phyloP scores from a whole-genome alignment of 2,888 invertebrate species.

The Zaprionus lineosus region DNA sequence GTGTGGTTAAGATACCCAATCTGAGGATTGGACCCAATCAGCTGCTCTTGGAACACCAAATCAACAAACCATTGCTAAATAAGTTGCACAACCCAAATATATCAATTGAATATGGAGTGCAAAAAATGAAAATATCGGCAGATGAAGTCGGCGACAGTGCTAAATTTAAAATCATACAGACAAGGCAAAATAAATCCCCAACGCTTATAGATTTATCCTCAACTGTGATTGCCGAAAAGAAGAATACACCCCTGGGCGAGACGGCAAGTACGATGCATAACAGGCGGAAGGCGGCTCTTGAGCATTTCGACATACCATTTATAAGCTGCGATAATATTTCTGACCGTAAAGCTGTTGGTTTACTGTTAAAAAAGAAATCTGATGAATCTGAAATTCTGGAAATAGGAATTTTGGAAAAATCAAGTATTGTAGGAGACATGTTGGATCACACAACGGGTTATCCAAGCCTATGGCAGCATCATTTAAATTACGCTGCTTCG shows the following conservation, averaged over 20 bases:
- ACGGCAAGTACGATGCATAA: conserved; percentile 41
- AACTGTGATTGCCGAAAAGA: conserved; percentile 58
- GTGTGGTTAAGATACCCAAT: conserved; percentile 58
- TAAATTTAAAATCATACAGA: conserved; percentile 15
- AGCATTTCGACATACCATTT: conserved; percentile 60
- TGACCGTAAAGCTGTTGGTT: not conserved
- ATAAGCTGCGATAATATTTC: conserved; percentile 49
- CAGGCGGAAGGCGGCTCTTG: conserved; percentile 2
- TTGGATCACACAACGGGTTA: conserved; percentile 49
- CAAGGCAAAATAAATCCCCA: not conserved
- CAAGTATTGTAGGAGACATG: conserved; percentile 47
- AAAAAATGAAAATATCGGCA: conserved; percentile 26
- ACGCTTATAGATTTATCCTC: conserved; percentile 73
- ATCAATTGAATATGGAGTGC: conserved; percentile 12
- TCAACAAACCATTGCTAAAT: conserved; percentile 57
- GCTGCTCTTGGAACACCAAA: conserved; percentile 14
- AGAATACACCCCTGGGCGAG: conserved; percentile 47
- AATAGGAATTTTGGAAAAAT: conserved; percentile 2
- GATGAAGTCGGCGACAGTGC: conserved; percentile 26
- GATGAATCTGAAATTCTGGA: not conserved
- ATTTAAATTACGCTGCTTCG: conserved; percentile 39
- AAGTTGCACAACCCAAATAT: conserved; percentile 29
- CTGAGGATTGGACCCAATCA: conserved; percentile 25
- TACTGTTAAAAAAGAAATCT: conserved; percentile 3
- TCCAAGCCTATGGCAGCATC: conserved; percentile 33